Percentiles rank a stretch among this genome's conserved stretches.
Conservation (phyloP, 2,797 vertebrate genomes). For the Tympanoctomys barrerae region DNA sequence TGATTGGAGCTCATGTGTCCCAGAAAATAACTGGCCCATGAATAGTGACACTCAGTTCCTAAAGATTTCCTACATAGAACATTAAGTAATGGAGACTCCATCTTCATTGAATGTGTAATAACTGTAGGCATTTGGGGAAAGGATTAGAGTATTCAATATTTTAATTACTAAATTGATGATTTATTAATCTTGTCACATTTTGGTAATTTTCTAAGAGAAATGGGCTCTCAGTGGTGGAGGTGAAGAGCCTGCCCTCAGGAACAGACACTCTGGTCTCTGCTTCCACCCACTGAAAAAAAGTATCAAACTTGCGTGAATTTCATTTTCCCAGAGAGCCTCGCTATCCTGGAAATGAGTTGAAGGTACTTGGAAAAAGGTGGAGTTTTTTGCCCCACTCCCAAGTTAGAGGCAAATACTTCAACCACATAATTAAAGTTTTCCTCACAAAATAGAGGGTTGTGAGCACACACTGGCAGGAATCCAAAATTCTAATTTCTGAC, state of each 20-base stretch:
- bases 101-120: constrained; percentile 35
- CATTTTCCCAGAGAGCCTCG: constrained; percentile 78
- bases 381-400: constrained; percentile 78
- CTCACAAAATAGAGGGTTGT: constrained; percentile 93
- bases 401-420: constrained; percentile 88
- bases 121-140: neutral
- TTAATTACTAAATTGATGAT: constrained; percentile 46
- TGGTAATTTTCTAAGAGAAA: neutral
- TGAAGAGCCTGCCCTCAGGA: constrained; percentile 1
- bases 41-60: neutral
- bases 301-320: constrained; percentile 55
- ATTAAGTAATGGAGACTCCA: neutral
- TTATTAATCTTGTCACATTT: constrained; percentile 34
- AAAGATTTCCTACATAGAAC: neutral
- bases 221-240: neutral
- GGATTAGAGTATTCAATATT: constrained; percentile 46
- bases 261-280: neutral
- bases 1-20: neutral
- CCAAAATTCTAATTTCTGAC: constrained; percentile 99
- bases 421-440: constrained; percentile 94
- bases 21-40: constrained; percentile 22
- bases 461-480: constrained; percentile 93
- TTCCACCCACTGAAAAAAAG: constrained; percentile 4
- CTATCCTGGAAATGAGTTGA: constrained; percentile 64
- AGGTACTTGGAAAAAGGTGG: constrained; percentile 83